A percentile compares a stretch with the other conserved stretches of the same genome.
Evolutionary conservation across 2,888 invertebrate species (phyloP).

Genomic region (Drepana falcataria): DNA sequence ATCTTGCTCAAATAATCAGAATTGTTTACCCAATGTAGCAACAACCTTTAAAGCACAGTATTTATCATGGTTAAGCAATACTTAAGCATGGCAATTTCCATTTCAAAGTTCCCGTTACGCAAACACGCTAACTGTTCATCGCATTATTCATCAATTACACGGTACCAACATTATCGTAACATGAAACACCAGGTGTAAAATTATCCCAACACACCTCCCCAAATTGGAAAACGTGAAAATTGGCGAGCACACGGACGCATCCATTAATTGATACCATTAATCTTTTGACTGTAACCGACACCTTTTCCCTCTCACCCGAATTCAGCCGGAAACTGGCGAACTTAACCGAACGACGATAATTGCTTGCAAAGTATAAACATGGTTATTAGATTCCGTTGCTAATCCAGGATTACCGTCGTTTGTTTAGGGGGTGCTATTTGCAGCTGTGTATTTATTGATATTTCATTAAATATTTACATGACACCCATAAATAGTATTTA

Average conservation of each 20-base stretch:
- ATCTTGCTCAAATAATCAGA: not conserved
- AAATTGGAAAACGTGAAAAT: constrained; percentile 51
- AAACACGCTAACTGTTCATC: constrained; percentile 5
- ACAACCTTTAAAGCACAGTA: too few species aligned
- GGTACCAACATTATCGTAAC: constrained; percentile 30
- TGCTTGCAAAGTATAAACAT: constrained; percentile 10
- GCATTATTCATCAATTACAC: constrained; percentile 33
- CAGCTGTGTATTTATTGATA: not conserved
- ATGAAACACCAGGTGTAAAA: constrained; percentile 39
- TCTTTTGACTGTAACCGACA: constrained; percentile 52
- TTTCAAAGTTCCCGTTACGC: too few species aligned
- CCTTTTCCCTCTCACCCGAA: constrained; percentile 15
- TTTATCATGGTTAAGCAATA: too few species aligned
- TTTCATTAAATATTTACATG: not conserved
- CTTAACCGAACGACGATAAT: constrained; percentile 12
- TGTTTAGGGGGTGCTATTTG: constrained; percentile 10
- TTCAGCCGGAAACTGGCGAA: constrained; percentile 16
- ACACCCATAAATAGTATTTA: not conserved
- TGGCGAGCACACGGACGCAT: constrained; percentile 35
- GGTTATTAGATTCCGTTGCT: constrained; percentile 7
- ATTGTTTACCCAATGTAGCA: not conserved
- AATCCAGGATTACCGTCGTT: constrained; percentile 3
- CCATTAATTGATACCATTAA: constrained; percentile 61
- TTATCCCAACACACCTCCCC: constrained; percentile 25
- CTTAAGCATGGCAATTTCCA: too few species aligned